Evolutionary conservation across 2,888 invertebrate species (phyloP).

Genomic region (Empis stercorea): DNA sequence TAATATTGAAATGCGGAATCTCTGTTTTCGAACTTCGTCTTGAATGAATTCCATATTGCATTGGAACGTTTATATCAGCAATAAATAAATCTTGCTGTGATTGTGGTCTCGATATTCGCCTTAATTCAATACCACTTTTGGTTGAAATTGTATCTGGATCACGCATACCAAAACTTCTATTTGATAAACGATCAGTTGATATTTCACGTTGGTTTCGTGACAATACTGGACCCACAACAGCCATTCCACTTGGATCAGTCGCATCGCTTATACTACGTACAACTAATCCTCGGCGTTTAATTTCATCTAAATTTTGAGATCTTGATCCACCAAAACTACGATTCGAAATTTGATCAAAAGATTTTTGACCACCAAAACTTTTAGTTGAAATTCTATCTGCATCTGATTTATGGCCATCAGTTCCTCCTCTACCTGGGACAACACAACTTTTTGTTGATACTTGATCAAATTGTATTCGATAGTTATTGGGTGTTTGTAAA

Average conservation of each 20-base stretch:
- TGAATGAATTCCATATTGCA: conserved; percentile 12
- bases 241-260: conserved; percentile 15
- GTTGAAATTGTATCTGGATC: conserved; percentile 28
- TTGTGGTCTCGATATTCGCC: conserved; percentile 29
- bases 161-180: conserved; percentile 20
- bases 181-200: conserved; percentile 26
- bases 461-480: conserved; percentile 19
- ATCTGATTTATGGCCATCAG: conserved; percentile 11
- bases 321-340: conserved; percentile 18
- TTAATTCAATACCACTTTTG: conserved; percentile 29
- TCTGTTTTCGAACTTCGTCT: conserved; percentile 11
- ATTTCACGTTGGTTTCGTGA: conserved; percentile 21
- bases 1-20: conserved; percentile 22
- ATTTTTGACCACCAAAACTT: conserved; percentile 19
- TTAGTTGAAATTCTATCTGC: conserved; percentile 19
- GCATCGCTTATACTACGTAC: conserved; percentile 32
- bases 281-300: conserved; percentile 28
- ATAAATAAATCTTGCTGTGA: conserved; percentile 32
- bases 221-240: neutral
- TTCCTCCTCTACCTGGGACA: conserved; percentile 15
- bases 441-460: conserved; percentile 24
- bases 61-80: conserved; percentile 31
- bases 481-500: conserved; percentile 15
- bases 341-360: conserved; percentile 6
- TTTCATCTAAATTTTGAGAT: conserved; percentile 27